Percentiles rank a stretch among this genome's conserved stretches.
phyloP scores from a whole-genome alignment of 2,797 vertebrate genomes.

The Scyliorhinus canicula region DNA sequence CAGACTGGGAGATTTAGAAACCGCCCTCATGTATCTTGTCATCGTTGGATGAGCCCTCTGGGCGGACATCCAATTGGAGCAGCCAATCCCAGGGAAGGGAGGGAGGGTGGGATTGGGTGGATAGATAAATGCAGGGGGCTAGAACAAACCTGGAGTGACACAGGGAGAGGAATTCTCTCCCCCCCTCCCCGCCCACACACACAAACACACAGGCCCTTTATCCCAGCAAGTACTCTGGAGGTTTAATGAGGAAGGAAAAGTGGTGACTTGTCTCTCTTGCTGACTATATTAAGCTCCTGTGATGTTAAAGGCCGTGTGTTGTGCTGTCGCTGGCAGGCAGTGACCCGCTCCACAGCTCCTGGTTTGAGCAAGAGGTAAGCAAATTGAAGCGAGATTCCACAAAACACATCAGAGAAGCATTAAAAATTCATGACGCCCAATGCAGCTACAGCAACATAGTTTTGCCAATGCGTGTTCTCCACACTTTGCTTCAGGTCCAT shows the following conservation, averaged over 20 bases:
- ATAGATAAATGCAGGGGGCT: background rate
- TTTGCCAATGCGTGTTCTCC: background rate
- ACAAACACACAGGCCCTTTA: background rate
- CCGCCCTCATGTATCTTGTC: background rate
- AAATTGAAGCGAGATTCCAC: background rate
- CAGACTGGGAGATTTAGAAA: background rate
- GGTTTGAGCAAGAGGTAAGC: background rate
- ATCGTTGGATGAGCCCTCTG: too few relatives aligned
- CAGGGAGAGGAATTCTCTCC: background rate
- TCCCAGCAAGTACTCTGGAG: background rate
- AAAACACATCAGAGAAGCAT: background rate
- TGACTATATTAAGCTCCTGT: background rate
- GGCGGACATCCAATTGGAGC: background rate
- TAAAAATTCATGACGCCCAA: background rate
- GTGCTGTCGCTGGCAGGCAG: background rate
- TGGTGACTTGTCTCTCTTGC: background rate
- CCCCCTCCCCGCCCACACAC: background rate
- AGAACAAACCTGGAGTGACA: background rate
- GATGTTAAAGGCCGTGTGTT: background rate
- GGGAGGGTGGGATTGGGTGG: background rate
- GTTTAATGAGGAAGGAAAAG: background rate
- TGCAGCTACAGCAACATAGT: background rate
- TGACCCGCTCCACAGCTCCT: background rate
- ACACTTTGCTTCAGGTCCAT: background rate
- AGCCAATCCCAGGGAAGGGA: background rate